Conservation (phyloP, 1,140 invertebrate genomes). For the Conus betulinus region DNA sequence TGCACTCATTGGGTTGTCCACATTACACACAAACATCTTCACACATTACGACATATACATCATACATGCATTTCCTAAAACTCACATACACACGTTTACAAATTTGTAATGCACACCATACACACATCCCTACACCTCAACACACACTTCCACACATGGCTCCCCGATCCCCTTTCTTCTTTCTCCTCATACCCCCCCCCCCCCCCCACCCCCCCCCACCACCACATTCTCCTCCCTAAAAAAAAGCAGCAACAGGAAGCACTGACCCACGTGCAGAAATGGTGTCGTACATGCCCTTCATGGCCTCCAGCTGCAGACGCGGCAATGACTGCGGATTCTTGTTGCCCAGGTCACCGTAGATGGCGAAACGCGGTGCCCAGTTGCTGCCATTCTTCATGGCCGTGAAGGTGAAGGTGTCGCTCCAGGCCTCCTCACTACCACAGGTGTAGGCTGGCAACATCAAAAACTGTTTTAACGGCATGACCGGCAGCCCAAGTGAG, state of each 20-base stretch:
- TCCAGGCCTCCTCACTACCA: conserved; percentile 49
- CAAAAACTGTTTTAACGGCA: too few species aligned
- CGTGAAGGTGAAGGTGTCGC: conserved; percentile 45
- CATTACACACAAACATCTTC: too few species aligned
- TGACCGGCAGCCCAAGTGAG: too few species aligned
- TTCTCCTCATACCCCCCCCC: too few species aligned
- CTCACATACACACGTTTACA: too few species aligned
- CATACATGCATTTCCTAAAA: too few species aligned
- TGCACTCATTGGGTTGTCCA: too few species aligned
- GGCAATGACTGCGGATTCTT: conserved; percentile 87
- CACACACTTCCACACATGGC: neutral
- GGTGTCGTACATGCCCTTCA: conserved; percentile 84
- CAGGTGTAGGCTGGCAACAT: conserved; percentile 37
- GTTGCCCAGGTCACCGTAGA: conserved; percentile 94
- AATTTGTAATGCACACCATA: too few species aligned
- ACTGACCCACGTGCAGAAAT: conserved; percentile 90
- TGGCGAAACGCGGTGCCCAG: conserved; percentile 88
- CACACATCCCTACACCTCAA: neutral
- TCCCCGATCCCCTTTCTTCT: too few species aligned
- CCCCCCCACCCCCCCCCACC: too few species aligned
- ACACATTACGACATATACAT: too few species aligned
- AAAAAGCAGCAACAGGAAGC: neutral
- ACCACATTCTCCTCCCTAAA: neutral
- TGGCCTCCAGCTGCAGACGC: conserved; percentile 66
- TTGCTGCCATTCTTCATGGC: conserved; percentile 61